Percentiles rank a stretch among this genome's conserved stretches.
phyloP scores from a whole-genome alignment of 2,113 vertebrate species.

The Oryzias curvinotus region DNA sequence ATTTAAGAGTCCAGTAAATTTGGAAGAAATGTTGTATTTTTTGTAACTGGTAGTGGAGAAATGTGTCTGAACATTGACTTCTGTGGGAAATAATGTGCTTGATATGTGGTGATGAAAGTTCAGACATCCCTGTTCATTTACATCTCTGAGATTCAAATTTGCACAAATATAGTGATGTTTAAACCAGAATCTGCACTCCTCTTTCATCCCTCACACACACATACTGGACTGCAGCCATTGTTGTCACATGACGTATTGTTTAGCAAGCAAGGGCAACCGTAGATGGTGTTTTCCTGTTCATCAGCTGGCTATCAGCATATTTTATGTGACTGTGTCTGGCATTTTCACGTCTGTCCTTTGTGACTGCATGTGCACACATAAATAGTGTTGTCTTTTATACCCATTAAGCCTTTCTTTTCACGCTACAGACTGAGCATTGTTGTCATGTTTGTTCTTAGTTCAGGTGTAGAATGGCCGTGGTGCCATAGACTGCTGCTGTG shows the following conservation, averaged over 20 bases:
- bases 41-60: too few relatives aligned
- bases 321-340: constrained; percentile 48
- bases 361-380: constrained; percentile 20
- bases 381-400: constrained; percentile 11
- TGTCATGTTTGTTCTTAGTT: constrained; percentile 22
- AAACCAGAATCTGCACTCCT: constrained; percentile 14
- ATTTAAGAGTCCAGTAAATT: too few relatives aligned
- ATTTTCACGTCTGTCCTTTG: constrained; percentile 40
- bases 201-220: constrained; percentile 22
- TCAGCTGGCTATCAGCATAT: constrained; percentile 71
- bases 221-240: constrained; percentile 50
- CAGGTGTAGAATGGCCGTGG: constrained; percentile 17
- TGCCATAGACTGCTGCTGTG: constrained; percentile 4
- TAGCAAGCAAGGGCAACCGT: constrained; percentile 71
- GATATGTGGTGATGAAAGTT: too few relatives aligned
- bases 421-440: constrained; percentile 28
- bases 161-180: too few relatives aligned
- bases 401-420: too few relatives aligned
- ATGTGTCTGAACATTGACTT: too few relatives aligned
- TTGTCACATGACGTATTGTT: constrained; percentile 72
- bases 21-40: too few relatives aligned
- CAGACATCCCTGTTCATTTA: too few relatives aligned
- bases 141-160: too few relatives aligned
- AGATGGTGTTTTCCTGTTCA: constrained; percentile 72
- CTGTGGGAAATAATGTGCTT: too few relatives aligned